Base-by-base conservation (phyloP, 2,797 vertebrate genomes). In the Pristis pectinata region DNA sequence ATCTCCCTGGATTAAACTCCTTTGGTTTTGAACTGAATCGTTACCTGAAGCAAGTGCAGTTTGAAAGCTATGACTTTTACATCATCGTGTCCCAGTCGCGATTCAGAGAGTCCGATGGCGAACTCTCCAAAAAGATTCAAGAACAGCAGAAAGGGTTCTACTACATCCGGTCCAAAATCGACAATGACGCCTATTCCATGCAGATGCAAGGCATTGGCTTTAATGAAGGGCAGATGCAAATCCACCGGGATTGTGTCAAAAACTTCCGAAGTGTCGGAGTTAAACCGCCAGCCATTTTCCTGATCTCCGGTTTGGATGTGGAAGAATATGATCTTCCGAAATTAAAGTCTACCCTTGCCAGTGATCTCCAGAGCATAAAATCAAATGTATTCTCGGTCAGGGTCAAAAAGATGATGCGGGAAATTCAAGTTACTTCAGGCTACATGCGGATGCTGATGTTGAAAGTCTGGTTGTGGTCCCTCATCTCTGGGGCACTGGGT, bases 41-140 rank as follows among this genome's bases (percentile, higher is more conserved):
- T 72, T 93, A 72, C 59, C 41, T 93, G 8, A 67, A 70, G 37
- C 19, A 44, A 37, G 41, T 93, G 67, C 70, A 49, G 37, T 93
- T 93, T 93, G 89, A 67, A 67, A 92, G 59, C n/a, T 92, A 67
- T 67, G 89, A 92, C 89, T 92, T 92, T 41, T 92, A 64, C 89
- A 92, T 92, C 89, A 67, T 92, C 41, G 89, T 92, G 89, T 61
- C 59, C 6, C 61, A 93, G 64, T 2, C 89, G 1, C 89, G 89
- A 22, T 93, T 93, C 89, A 93, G 89, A 44, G 89, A 93, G 24
- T 59, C 67, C 8, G 89, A 93, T 15, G 89, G n/a, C 1, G 89
- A 44, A 2, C 37, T 93, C 11, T n/a, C 61, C 37, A 70, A 72
- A 70, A 93, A 13, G 64, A 70, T 93, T 70, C 89, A 93, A 13